phyloP scores from a whole-genome alignment of 2,888 invertebrate genomes.

The Hydrotaea diabolus region DNA sequence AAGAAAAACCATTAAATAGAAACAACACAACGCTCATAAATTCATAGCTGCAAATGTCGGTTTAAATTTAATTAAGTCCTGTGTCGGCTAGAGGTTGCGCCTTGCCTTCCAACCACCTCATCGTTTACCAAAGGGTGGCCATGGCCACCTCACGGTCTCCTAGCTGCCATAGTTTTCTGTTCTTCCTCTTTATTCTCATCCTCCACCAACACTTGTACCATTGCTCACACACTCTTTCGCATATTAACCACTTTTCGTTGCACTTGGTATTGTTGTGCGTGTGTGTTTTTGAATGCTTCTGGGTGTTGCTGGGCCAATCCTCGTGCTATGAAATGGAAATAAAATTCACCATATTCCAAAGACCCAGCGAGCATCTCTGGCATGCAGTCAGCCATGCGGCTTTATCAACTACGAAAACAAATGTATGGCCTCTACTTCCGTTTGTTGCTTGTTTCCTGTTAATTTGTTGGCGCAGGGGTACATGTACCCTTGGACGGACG shows the following conservation, averaged over 20 bases:
- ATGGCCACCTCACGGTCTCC: too few relatives aligned
- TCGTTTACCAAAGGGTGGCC: neutral
- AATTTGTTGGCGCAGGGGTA: constrained; percentile 3
- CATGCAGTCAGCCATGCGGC: neutral
- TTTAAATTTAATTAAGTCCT: constrained; percentile 64
- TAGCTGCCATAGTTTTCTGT: too few relatives aligned
- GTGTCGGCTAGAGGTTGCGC: constrained; percentile 54
- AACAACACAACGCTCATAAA: constrained; percentile 59
- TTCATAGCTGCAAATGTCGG: constrained; percentile 64
- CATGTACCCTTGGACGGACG: neutral
- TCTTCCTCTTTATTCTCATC: too few relatives aligned
- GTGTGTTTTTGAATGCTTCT: too few relatives aligned
- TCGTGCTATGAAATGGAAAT: neutral
- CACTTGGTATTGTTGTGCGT: neutral
- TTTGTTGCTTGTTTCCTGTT: constrained; percentile 22
- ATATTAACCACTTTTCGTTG: neutral
- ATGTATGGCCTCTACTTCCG: constrained; percentile 25
- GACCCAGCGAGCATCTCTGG: neutral
- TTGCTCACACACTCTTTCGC: neutral
- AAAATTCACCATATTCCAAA: neutral
- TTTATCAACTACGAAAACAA: constrained; percentile 15
- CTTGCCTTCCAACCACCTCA: neutral
- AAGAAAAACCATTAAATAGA: constrained; percentile 45
- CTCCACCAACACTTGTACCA: neutral
- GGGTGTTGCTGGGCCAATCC: neutral